Base-by-base conservation (phyloP, 2,888 invertebrate genomes). In the Eulithis testata region DNA sequence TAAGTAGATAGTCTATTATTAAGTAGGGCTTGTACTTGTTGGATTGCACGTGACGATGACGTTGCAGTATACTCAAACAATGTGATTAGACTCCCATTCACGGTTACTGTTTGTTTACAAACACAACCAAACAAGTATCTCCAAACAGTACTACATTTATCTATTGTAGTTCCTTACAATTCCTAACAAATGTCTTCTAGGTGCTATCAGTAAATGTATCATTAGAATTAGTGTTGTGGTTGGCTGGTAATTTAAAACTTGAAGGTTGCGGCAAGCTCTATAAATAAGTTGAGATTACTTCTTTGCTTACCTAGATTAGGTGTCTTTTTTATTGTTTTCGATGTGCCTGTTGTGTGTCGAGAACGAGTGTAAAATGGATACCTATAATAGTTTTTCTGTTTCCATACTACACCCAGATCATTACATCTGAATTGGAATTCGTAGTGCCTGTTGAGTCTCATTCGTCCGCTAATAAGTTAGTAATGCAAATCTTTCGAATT, bases 11-110 rank as follows among this genome's bases (percentile, higher is more conserved):
- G 31, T 31, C 31, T 31, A 31, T 21, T 21, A 31, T 31, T 4
- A 31, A 31, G 31, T 31, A 31, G 31, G 8, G 7, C 47, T 47
- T 47, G 14, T 47, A 21, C 21, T 21, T 3, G 8, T 47, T 47
- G 49, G 49, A 37, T 12, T 14, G 83, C 89, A 89, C 86, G 86
- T 88, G 88, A 87, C 9, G 70, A 73, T 87, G 86, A 88, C 84
- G 83, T 76, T 72, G 68, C 70, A 59, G 55, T 84, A 78, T 82
- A 82, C 79, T 84, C 81, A 85, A 86, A 88, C 84, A 88, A 79
- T 76, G 68, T 76, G 82, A 85, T 85, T 82, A 84, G 66, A 77
- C 70, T 75, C 64, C 64, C 67, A 71, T 71, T 72, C 66, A 68
- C 66, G 68, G 72, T 73, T 69, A 73, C 70, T 68, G 75, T 70